phyloP scores from a whole-genome alignment of 2,113 vertebrate genomes.

The Ornithorhynchus anatinus region DNA sequence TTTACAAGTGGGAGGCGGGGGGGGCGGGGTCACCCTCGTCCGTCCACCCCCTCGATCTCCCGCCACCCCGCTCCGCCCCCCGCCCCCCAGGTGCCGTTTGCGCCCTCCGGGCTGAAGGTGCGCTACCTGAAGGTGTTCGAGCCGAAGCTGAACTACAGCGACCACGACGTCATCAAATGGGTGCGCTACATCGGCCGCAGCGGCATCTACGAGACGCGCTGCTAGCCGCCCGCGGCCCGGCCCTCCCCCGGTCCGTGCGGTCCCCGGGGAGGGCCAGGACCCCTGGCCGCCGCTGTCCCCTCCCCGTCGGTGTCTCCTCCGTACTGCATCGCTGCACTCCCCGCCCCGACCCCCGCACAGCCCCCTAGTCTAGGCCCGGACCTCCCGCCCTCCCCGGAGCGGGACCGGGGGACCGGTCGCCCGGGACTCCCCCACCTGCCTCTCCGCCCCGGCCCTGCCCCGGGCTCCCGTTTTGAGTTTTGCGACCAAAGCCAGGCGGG shows the following conservation, averaged over 20 bases:
- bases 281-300: slow-evolving; percentile 9
- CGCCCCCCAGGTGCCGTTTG: slow-evolving; percentile 88
- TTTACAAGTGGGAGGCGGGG: no score
- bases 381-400: slow-evolving; percentile 1
- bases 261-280: slow-evolving; percentile 29
- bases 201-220: slow-evolving; percentile 98
- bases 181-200: slow-evolving; percentile 98
- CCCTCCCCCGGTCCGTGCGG: slow-evolving; percentile 49
- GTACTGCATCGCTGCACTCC: slow-evolving; percentile 53
- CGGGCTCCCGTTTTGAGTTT: slow-evolving; percentile 48
- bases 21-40: no score
- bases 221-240: slow-evolving; percentile 76
- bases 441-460: slow-evolving; percentile 20
- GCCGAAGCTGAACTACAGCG: slow-evolving; percentile 99
- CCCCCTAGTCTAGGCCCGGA: slow-evolving; percentile 48
- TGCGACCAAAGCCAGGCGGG: slow-evolving; percentile 54
- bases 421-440: slow-evolving; percentile 7
- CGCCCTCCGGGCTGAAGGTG: slow-evolving; percentile 97
- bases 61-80: background rate
- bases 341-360: slow-evolving; percentile 39
- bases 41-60: background rate
- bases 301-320: slow-evolving; percentile 20
- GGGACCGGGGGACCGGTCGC: slow-evolving; percentile 16
- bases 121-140: slow-evolving; percentile 99
- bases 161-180: slow-evolving; percentile 99